Conservation (phyloP, 1,140 invertebrate genomes). For the Armadillidium nasatum region DNA sequence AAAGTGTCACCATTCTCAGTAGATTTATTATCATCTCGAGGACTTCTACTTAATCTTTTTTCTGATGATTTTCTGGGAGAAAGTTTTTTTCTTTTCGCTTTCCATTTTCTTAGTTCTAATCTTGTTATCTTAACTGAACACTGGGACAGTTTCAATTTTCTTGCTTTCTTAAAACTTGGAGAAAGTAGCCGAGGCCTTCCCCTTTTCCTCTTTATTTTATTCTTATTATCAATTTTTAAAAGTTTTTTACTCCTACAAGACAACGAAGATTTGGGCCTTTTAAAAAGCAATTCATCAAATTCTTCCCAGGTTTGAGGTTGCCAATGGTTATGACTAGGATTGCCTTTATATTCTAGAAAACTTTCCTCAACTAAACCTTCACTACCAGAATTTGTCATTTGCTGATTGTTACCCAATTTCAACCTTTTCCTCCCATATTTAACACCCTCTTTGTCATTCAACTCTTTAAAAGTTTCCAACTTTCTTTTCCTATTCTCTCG, state of each 20-base stretch:
- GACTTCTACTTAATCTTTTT: no score
- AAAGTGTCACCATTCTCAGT: no score
- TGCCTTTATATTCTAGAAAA: constrained; percentile 27
- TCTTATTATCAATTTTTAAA: no score
- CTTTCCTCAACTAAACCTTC: constrained; percentile 14
- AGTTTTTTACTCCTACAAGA: no score
- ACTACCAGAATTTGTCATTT: background rate
- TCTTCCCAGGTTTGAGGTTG: constrained; percentile 36
- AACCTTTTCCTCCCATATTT: constrained; percentile 25
- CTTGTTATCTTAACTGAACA: constrained; percentile 2
- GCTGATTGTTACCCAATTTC: background rate
- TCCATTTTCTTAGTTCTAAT: background rate
- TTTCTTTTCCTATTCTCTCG: constrained; percentile 16
- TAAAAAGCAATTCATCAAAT: constrained; percentile 30
- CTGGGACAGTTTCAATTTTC: background rate
- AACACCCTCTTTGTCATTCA: constrained; percentile 11
- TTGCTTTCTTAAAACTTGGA: background rate
- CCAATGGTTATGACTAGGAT: background rate
- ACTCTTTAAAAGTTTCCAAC: constrained; percentile 3
- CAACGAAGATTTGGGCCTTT: background rate
- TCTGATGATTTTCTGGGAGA: background rate
- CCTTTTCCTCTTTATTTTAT: constrained; percentile 3
- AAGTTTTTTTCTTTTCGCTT: background rate
- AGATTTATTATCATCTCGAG: no score
- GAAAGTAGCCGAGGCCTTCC: background rate